phyloP scores from a whole-genome alignment of 2,113 vertebrate species.

The Aptenodytes forsteri region DNA sequence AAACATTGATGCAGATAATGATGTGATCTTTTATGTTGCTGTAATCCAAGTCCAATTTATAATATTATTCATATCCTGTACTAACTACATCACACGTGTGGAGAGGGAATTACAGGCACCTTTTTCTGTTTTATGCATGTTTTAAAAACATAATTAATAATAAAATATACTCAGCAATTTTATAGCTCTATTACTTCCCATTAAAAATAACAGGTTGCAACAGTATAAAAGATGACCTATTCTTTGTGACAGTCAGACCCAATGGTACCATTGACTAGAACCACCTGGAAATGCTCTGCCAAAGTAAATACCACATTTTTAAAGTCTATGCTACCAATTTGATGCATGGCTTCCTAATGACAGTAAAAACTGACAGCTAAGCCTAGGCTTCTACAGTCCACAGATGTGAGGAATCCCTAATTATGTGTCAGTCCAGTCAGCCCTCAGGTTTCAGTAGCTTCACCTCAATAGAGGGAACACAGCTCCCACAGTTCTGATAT shows the following conservation, averaged over 20 bases:
- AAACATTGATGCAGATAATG: background rate
- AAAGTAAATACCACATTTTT: background rate
- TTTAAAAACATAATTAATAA: constrained; percentile 4
- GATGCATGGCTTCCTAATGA: background rate
- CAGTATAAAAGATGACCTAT: background rate
- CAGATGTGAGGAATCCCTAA: background rate
- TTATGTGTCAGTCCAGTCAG: background rate
- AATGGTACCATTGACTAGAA: background rate
- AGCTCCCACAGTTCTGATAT: background rate
- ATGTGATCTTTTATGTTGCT: background rate
- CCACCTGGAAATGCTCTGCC: background rate
- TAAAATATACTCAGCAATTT: background rate
- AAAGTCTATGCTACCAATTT: background rate
- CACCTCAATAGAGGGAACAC: background rate
- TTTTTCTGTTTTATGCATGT: background rate
- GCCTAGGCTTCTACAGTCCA: background rate
- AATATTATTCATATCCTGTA: background rate
- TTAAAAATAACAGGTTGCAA: background rate
- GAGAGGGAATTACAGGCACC: background rate
- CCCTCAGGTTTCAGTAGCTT: background rate
- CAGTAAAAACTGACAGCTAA: background rate
- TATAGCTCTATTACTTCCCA: background rate
- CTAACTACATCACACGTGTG: background rate
- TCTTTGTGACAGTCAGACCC: background rate
- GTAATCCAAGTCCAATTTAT: background rate